Base-by-base conservation (phyloP, 2,113 vertebrate genomes). In the Brachypteracias leptosomus region DNA sequence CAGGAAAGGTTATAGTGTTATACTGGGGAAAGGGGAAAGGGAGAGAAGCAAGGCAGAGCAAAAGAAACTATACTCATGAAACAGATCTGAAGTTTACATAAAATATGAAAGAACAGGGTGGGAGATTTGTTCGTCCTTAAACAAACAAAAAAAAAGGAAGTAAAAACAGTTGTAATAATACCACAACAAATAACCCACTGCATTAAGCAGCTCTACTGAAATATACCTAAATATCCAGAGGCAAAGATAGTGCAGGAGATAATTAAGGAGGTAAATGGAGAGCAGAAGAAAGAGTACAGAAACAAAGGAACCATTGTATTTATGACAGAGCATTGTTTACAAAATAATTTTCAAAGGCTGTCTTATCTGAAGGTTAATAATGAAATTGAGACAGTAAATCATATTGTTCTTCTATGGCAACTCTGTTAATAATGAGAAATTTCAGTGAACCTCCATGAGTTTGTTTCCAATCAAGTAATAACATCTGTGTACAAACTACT, bases 361-460 rank as follows among this genome's bases (percentile, higher is more conserved):
- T 9, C 14, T 90, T 87, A 88, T 58, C 40, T 62, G 36, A 79
- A 66, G 22, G 17, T 49, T 91, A 47, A 54, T 38, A 80, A 70
- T 42, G 26, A 83, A 29, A 58, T 58, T 75, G 76, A 76, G 13
- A 93, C 29, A 71, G 2, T 35, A 80, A 66, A 58, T 16, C 0
- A 0, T 4, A 3, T 28, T 57, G 65, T 88, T 57, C 8, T 82
- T 49, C 19, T n/a, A 26, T 2, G 19, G 31, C 12, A 91, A 26
- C 28, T 67, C 29, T 54, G 42, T 19, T 59, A 89, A 81, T 19
- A 89, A 40, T 11, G 9, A 82, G 15, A 72, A 57, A 59, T 86
- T 72, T 73, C 54, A 57, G 19, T 0, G 0, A 13, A 35, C 14
- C 29, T 68, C 18, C 10, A 15, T 5, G 2, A 63, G 28, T 38